Evolutionary conservation across 92 coral and sea anemone species (phyloP).

Genomic region (Porites rus): DNA sequence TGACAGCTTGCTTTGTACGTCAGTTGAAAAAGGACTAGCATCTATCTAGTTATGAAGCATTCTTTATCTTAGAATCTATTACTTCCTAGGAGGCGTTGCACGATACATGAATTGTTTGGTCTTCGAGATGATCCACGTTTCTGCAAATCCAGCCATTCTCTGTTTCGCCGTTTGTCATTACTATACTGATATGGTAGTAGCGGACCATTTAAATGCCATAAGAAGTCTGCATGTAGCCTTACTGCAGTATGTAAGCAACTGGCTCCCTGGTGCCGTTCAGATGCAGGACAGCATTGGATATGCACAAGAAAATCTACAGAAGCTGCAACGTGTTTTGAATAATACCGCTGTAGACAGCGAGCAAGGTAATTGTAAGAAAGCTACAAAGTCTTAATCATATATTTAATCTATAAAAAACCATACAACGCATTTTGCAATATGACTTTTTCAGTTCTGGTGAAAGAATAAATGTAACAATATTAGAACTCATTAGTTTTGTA

Average conservation of each 20-base stretch:
- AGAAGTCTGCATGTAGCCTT: conserved; percentile 52
- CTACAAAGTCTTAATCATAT: not conserved
- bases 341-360: not conserved
- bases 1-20: too few relatives aligned
- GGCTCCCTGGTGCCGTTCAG: conserved; percentile 13
- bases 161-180: conserved; percentile 66
- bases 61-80: not conserved
- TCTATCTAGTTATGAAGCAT: not conserved
- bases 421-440: too few relatives aligned
- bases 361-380: conserved; percentile 2
- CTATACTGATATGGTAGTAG: conserved; percentile 30
- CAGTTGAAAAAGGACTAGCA: too few relatives aligned
- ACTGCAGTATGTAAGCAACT: conserved; percentile 48
- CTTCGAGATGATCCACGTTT: conserved; percentile 72
- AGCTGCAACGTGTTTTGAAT: conserved; percentile 12
- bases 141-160: conserved; percentile 73
- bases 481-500: too few relatives aligned
- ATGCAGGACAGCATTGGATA: not conserved
- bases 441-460: too few relatives aligned
- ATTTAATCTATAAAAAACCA: too few relatives aligned
- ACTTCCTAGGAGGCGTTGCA: conserved; percentile 67
- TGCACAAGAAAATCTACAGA: not conserved
- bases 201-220: conserved; percentile 36
- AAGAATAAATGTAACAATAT: too few relatives aligned
- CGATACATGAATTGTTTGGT: conserved; percentile 79